Conservation (phyloP, 1,140 invertebrate species). For the Ceratina australensis region DNA sequence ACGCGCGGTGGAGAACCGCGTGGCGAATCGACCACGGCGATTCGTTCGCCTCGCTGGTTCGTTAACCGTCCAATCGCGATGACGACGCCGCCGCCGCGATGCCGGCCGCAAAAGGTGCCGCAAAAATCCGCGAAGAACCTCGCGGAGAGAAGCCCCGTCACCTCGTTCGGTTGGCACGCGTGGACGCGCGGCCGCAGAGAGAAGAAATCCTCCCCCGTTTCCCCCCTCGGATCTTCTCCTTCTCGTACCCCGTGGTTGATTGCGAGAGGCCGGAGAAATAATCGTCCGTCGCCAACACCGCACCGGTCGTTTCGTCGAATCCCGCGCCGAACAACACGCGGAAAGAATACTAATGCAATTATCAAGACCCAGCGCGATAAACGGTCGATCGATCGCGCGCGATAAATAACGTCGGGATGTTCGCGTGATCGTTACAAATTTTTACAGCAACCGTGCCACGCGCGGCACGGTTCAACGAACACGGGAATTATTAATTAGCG, state of each 20-base stretch:
- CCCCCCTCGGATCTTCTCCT: too few species aligned
- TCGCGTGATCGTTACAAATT: too few species aligned
- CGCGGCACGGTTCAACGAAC: conserved; percentile 37
- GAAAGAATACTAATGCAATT: too few species aligned
- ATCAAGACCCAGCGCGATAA: too few species aligned
- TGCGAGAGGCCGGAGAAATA: background rate
- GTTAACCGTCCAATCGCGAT: conserved; percentile 65
- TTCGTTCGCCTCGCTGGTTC: conserved; percentile 64
- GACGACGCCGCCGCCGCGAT: conserved; percentile 19
- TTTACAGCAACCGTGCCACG: background rate
- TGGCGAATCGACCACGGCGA: conserved; percentile 60
- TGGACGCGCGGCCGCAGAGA: background rate
- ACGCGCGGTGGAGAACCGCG: conserved; percentile 57
- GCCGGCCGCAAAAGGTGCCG: conserved; percentile 50
- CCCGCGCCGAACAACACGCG: too few species aligned
- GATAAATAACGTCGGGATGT: too few species aligned
- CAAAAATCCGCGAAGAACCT: conserved; percentile 55
- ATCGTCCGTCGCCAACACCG: background rate
- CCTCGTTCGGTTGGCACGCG: conserved; percentile 27
- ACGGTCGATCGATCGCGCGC: too few species aligned
- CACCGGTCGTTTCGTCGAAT: background rate
- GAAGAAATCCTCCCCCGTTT: background rate
- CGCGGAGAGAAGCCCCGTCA: background rate
- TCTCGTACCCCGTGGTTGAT: too few species aligned
- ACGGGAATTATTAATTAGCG: conserved; percentile 71